Base-by-base conservation (phyloP, 1,140 invertebrate genomes). In the Hycleus cichorii region DNA sequence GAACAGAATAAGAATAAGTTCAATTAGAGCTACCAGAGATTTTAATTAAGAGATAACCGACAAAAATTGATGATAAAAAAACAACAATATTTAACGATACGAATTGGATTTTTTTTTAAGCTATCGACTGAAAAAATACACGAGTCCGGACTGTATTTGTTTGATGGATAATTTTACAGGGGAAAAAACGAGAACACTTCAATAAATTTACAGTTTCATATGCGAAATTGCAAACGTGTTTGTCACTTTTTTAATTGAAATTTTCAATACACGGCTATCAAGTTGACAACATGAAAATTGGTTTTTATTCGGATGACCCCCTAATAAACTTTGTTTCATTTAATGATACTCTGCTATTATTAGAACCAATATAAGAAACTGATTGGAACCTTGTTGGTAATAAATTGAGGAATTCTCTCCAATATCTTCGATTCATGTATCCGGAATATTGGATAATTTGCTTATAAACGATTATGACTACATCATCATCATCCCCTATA, bases 201-300 rank as follows among this genome's bases (percentile, higher is more conserved):
- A 53, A 25, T 53, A 45, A 53, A 53, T 32, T 52, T 53, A 53
- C 45, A 45, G 43, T 39, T 25, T 53, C 18, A 53, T 53, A 46
- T 53, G 3, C 51, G 42, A 32, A 27, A 27, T 40, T 53, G 46
- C 24, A 53, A 53, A 53, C 46, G 18, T 45, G 38, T 53, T 53
- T 53, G 51, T 53, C 46, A 46, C 51, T 44, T 42, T 53, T 53
- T 53, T 53, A 53, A 53, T 53, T 53, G 51, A 53, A 53, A 53
- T 53, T 53, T 53, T 45, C 51, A 42, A 53, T 53, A 39, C 46
- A 27, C 42, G 45, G 26, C 44, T 45, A 12, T 45, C 51, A 53
- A 45, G 42, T 53, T 53, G 51, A 53, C 51, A 53, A 27, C 51
- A 26, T 32, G 51, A 53, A 53, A 53, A 53, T 53, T 53, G 45